Base-by-base conservation (phyloP, 1,140 invertebrate genomes). In the Drosophila nikananu region DNA sequence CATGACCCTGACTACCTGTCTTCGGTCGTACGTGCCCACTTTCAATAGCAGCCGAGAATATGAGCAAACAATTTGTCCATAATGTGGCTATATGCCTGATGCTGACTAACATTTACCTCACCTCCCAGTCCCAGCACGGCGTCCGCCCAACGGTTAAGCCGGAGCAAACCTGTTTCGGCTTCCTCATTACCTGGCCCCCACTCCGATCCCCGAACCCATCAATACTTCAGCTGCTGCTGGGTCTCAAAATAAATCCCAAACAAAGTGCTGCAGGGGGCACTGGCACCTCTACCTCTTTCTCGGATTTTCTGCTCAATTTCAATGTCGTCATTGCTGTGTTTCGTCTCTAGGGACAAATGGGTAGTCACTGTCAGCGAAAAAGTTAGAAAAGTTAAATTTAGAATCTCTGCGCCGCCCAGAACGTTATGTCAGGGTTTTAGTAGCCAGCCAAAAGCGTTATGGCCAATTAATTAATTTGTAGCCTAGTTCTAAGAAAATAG, bases 11-110 rank as follows among this genome's bases (percentile, higher is more conserved):
- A 84, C 71, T 74, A 70, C 54, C 62, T 66, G 71, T 63, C 66
- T 82, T 67, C 39, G 61, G 67, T 67, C 49, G 58, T 83, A 83
- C 84, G 71, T 87, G 80, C 63, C 70, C 30, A 54, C 78, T 49
- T 73, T 60, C 67, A 73, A 73, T 73, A 49, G 79, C 63, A 32
- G 35, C 54, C 54, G 63, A 42, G 51, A 55, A 68, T 80, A 71
- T 57, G 64, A 71, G 65, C 80, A 78, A 86, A 82, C 82, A 90
- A 90, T 82, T 90, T 90, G 86, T 90, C 81, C 48, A 75, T 87
- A 80, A 72, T 71, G 49, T 65, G 83, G 39, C 55, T 57, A 66
- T 51, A 27, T 37, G 46, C 19, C 48, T 23, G 61, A 52, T 37
- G 63, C 75, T 77, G 64, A 68, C 57, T 61, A 77, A 77, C 55